These are phyloP conservation scores for Lydus trimaculatus DNA, from an alignment of 2,888 invertebrate species.

Conservation along the genomic window DNA sequence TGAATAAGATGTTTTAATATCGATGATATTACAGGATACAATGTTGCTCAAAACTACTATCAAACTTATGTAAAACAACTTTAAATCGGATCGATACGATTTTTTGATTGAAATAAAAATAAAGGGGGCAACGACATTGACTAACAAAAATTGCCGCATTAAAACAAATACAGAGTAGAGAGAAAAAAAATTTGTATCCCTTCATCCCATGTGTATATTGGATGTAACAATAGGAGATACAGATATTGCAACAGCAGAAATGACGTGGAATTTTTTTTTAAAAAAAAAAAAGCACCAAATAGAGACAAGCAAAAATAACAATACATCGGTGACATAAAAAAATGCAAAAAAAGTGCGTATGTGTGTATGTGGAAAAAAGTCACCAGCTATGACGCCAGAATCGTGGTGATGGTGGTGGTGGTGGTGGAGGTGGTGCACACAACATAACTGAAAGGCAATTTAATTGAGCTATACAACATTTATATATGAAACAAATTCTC, in stretches of 20 bases:
- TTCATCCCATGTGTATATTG: constrained; percentile 1
- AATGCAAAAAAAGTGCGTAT: background rate
- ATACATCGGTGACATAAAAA: background rate
- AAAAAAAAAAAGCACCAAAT: background rate
- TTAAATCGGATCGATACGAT: background rate
- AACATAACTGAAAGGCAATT: constrained; percentile 48
- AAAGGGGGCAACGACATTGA: constrained; percentile 14
- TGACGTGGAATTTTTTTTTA: background rate
- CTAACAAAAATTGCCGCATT: background rate
- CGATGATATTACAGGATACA: constrained; percentile 39
- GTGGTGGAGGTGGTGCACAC: constrained; percentile 30
- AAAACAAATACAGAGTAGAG: background rate
- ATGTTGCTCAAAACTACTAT: constrained; percentile 29
- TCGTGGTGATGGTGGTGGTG: too few relatives aligned
- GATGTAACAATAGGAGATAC: background rate
- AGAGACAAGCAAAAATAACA: background rate
- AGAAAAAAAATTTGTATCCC: background rate
- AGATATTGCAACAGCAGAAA: background rate
- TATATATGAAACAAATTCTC: constrained; percentile 57
- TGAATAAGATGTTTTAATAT: constrained; percentile 44
- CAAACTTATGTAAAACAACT: too few relatives aligned
- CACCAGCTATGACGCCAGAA: constrained; percentile 39
- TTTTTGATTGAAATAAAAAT: background rate
- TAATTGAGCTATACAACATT: constrained; percentile 57
- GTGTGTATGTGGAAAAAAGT: constrained; percentile 40